A percentile compares a stretch with the other conserved stretches of the same genome.
phyloP scores from a whole-genome alignment of 2,888 invertebrate species.

The Microplitis manilae region DNA sequence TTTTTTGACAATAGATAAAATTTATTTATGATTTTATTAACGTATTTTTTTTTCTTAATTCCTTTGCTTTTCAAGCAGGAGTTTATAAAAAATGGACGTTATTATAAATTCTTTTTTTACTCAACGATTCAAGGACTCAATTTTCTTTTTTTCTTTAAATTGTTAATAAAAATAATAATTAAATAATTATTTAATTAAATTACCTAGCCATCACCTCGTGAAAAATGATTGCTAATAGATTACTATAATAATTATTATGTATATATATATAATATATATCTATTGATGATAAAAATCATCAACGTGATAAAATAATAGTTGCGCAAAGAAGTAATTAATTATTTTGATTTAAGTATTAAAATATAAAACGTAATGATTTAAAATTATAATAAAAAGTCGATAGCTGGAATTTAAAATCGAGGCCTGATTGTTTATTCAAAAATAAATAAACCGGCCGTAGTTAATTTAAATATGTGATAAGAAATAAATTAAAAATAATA shows the following conservation, averaged over 20 bases:
- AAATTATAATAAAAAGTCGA: not conserved
- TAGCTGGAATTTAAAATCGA: not conserved
- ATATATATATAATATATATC: not conserved
- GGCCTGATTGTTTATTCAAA: not conserved
- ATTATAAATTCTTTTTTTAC: constrained; percentile 37
- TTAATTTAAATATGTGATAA: not conserved
- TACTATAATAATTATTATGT: not conserved
- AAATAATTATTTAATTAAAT: not conserved
- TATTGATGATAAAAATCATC: not conserved
- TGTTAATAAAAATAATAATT: not conserved
- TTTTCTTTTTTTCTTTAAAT: not conserved
- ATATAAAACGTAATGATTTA: not conserved
- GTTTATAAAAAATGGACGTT: constrained; percentile 46
- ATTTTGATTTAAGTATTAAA: not conserved
- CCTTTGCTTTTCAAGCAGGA: constrained; percentile 35
- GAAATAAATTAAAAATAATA: constrained; percentile 1
- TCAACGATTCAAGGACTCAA: constrained; percentile 33
- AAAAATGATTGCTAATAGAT: not conserved
- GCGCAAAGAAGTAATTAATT: not conserved
- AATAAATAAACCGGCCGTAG: not conserved
- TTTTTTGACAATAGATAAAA: constrained; percentile 38
- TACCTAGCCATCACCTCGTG: constrained; percentile 22
- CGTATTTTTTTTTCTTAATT: constrained; percentile 33
- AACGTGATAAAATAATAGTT: not conserved
- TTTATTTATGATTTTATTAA: constrained; percentile 40